These are phyloP conservation scores for Hippopotamus amphibius DNA, from an alignment of 2,113 vertebrate genomes.

Conservation along the genomic window DNA sequence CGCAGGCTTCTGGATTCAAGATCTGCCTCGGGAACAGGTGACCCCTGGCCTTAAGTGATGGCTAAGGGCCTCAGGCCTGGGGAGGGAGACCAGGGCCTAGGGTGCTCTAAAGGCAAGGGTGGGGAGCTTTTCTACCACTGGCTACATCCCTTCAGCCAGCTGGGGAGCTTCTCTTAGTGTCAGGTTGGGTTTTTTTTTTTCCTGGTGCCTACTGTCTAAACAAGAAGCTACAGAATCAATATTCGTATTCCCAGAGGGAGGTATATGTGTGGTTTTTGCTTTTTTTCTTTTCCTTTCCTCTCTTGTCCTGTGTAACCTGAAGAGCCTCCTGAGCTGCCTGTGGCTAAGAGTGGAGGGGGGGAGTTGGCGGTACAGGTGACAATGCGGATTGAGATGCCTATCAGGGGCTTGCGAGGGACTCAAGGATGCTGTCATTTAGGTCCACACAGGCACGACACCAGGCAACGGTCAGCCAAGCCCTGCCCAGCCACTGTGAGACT, in stretches of 20 bases:
- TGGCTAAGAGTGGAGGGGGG: neutral
- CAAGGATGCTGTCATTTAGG: neutral
- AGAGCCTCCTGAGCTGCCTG: conserved; percentile 36
- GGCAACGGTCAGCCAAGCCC: neutral
- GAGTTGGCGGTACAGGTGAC: neutral
- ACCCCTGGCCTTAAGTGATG: neutral
- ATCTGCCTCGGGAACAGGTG: neutral
- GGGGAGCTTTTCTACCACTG: neutral
- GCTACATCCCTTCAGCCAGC: neutral
- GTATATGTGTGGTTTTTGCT: conserved; percentile 53
- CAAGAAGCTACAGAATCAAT: conserved; percentile 79
- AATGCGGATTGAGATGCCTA: neutral
- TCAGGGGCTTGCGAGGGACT: neutral
- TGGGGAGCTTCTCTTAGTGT: conserved; percentile 15
- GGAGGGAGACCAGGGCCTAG: neutral
- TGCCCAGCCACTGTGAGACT: neutral
- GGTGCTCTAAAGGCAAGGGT: neutral
- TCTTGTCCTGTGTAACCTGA: conserved; percentile 56
- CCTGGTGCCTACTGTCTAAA: conserved; percentile 71
- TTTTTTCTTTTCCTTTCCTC: neutral
- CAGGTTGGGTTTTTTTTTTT: neutral
- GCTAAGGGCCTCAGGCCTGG: neutral
- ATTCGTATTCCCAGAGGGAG: conserved; percentile 65
- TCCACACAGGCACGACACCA: neutral
- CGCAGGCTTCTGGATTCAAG: neutral